A percentile compares a stretch with the other conserved stretches of the same genome.
These are phyloP conservation scores for Champsocephalus gunnari DNA, from an alignment of 2,797 vertebrate genomes.

Conservation along the genomic window DNA sequence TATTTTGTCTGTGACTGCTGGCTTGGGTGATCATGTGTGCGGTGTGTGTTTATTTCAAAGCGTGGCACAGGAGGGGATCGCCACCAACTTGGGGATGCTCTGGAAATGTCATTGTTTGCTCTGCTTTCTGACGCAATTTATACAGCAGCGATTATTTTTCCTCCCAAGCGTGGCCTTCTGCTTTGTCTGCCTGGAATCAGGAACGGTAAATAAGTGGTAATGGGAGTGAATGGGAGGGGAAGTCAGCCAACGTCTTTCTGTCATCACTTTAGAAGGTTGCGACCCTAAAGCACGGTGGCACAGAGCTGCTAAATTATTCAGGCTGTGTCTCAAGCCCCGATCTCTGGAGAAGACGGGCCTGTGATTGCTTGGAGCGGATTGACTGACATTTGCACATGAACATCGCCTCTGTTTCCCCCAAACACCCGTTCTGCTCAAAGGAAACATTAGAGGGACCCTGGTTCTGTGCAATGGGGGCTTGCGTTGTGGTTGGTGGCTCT, in stretches of 20 bases:
- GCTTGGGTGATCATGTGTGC: constrained; percentile 62
- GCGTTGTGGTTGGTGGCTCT: constrained; percentile 30
- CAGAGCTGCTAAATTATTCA: constrained; percentile 90
- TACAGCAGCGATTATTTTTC: constrained; percentile 74
- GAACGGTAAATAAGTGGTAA: constrained; percentile 87
- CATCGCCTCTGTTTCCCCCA: constrained; percentile 83
- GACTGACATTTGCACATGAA: constrained; percentile 92
- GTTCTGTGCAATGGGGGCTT: constrained; percentile 39
- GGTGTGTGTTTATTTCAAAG: constrained; percentile 61
- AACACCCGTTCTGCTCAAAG: constrained; percentile 82
- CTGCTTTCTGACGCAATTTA: constrained; percentile 81
- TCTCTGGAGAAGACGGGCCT: constrained; percentile 84
- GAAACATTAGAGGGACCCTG: constrained; percentile 79
- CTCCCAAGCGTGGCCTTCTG: constrained; percentile 68
- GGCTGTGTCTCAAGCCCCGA: constrained; percentile 79
- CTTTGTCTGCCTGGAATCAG: constrained; percentile 81
- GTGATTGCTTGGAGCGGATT: constrained; percentile 87
- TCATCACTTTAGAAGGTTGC: constrained; percentile 89
- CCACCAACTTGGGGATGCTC: constrained; percentile 67
- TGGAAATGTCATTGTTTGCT: constrained; percentile 84
- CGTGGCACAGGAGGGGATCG: constrained; percentile 51
- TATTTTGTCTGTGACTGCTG: constrained; percentile 71
- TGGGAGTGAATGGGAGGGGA: constrained; percentile 84
- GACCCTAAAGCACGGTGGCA: constrained; percentile 85
- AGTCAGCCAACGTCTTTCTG: constrained; percentile 83